Conservation (phyloP, 1,140 invertebrate genomes). For the Monochamus saltuarius region DNA sequence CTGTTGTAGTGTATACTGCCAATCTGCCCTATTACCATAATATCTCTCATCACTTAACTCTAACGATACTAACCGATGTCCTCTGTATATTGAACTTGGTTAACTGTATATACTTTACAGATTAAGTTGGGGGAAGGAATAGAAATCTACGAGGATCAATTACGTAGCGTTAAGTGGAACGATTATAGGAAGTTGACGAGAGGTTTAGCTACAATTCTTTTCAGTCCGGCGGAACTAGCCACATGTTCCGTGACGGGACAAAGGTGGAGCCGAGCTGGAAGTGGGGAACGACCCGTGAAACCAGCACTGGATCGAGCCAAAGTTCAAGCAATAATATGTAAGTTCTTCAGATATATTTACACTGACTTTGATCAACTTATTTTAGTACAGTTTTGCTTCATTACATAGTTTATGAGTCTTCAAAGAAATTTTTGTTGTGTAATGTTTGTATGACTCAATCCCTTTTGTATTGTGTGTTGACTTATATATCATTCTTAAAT, state of each 20-base stretch:
- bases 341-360: too few relatives aligned
- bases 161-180: constrained; percentile 70
- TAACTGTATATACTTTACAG: constrained; percentile 47
- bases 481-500: too few relatives aligned
- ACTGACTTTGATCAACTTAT: too few relatives aligned
- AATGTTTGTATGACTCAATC: too few relatives aligned
- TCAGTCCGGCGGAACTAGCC: constrained; percentile 70
- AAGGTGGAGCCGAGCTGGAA: constrained; percentile 70
- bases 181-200: constrained; percentile 72
- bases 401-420: too few relatives aligned
- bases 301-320: constrained; percentile 69
- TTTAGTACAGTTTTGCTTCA: too few relatives aligned
- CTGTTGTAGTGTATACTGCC: neutral
- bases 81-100: too few relatives aligned
- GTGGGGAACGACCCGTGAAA: constrained; percentile 68
- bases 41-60: neutral
- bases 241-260: constrained; percentile 74
- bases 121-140: constrained; percentile 72
- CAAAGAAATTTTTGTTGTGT: too few relatives aligned
- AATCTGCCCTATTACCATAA: neutral
- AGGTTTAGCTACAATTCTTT: constrained; percentile 69
- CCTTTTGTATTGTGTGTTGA: too few relatives aligned
- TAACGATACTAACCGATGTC: too few relatives aligned
- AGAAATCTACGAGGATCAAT: constrained; percentile 67
- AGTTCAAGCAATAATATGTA: constrained; percentile 72